Evolutionary conservation across 2,113 vertebrate genomes (phyloP), one percentile per base, ranked within the genome.

Genomic region (Scolopax mira): DNA sequence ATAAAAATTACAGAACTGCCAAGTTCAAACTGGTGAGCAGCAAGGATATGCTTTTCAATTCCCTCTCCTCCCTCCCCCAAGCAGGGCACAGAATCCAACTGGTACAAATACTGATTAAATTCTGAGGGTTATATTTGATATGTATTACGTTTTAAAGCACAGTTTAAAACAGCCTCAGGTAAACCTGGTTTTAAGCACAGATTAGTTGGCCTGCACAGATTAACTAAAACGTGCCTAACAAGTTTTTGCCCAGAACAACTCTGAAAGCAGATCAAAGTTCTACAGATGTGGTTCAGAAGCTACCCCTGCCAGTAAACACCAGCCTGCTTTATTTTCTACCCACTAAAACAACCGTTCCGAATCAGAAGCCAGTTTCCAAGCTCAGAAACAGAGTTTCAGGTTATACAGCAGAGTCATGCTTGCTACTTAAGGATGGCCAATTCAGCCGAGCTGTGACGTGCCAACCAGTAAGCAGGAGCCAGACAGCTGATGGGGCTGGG

Each of bases 401-500:
- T 48, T 48, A 23, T 57, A 79, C 33, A 92, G 93, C 79, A 70
- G 88, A 89, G 71, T 31, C 73, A 42, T 0, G 69, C 81, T 78
- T 8, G 1, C 73, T 51, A 19, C 78, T 11, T 12, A 66, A 61
- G 58, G 58, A 52, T 31, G 62, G 93, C 24, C 3, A 0, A 85
- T 62, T 80, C 0, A 70, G 85, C 75, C 0, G 13, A 83, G 92
- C 75, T 80, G 83, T 27, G 92, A 85, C 1, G 57, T 83, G 92
- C 95, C 92, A 78, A 80, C 42, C 83, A 73, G 79, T 1, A 48
- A 93, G 91, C 93, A 84, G 93, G 72, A 94, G 95, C 94, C 94
- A 96, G 91, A 60, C 89, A 94, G 89, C 90, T 94, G 92, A 88
- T 81, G 86, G 77, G 94, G 93, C 91, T 84, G 86, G 89, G 90